Evolutionary conservation across 2,888 invertebrate species (phyloP).

Genomic region (Polydrusus cervinus): DNA sequence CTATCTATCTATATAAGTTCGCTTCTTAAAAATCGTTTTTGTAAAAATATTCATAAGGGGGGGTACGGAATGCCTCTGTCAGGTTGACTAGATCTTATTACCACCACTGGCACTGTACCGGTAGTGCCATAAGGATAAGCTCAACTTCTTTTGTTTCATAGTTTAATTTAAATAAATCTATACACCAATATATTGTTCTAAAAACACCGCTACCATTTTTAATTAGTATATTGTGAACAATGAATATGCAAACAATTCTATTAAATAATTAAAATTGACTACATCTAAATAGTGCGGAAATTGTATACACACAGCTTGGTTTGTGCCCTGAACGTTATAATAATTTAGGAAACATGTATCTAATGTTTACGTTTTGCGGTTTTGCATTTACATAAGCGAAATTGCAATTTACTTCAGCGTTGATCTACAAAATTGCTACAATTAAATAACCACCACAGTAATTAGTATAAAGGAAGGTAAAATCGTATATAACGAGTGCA

Average conservation of each 20-base stretch:
- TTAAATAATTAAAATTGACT: constrained; percentile 8
- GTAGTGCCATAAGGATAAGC: too few species aligned
- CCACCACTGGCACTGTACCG: too few species aligned
- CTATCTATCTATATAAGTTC: too few species aligned
- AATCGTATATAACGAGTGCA: not conserved
- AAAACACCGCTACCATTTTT: too few species aligned
- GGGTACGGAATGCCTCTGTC: too few species aligned
- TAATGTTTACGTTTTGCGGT: constrained; percentile 30
- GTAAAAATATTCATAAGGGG: too few species aligned
- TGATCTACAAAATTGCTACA: constrained; percentile 13
- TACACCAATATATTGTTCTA: too few species aligned
- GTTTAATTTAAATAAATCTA: too few species aligned
- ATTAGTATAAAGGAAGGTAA: not conserved
- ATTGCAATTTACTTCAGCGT: constrained; percentile 22
- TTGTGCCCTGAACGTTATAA: constrained; percentile 21
- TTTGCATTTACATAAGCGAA: constrained; percentile 32
- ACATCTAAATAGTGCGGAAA: not conserved
- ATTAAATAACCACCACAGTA: constrained; percentile 10
- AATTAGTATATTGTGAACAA: too few species aligned
- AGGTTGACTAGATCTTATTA: too few species aligned
- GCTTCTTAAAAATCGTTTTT: too few species aligned
- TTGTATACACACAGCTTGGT: constrained; percentile 25
- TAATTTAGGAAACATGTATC: constrained; percentile 31
- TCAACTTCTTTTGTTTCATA: too few species aligned
- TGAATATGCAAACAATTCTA: not conserved